These are phyloP conservation scores for Henicopernis longicauda DNA, from an alignment of 2,113 vertebrate species.

Conservation along the genomic window DNA sequence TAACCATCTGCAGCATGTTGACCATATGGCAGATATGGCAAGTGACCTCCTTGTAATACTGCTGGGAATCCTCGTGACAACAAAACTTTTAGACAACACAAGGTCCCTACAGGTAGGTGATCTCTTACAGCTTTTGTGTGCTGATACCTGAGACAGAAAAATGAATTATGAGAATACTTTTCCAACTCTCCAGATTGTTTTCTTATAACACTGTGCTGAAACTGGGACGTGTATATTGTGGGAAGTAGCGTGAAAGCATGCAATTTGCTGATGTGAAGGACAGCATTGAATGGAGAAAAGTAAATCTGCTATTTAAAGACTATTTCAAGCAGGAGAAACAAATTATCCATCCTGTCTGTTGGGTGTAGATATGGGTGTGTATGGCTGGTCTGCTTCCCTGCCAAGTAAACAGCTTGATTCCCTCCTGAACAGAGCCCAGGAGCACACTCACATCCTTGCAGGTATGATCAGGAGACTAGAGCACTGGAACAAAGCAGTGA, in stretches of 20 bases:
- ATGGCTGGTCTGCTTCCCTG: not conserved
- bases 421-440: not conserved
- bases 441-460: not conserved
- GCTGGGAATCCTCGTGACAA: not conserved
- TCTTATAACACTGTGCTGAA: not conserved
- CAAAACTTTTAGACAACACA: not conserved
- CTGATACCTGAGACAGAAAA: not conserved
- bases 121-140: not conserved
- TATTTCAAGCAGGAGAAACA: not conserved
- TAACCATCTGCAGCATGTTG: not conserved
- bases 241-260: not conserved
- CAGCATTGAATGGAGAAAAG: not conserved
- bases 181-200: not conserved
- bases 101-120: not conserved
- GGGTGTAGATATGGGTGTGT: not conserved
- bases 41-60: conserved; percentile 24
- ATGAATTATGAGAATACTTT: not conserved
- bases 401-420: not conserved
- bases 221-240: not conserved
- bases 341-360: not conserved
- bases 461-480: not conserved
- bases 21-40: conserved; percentile 21
- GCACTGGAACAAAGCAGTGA: not conserved
- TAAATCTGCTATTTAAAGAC: not conserved
- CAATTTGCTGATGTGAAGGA: not conserved